Conservation (phyloP, 1,140 invertebrate species). For the Calosoma granatense region DNA sequence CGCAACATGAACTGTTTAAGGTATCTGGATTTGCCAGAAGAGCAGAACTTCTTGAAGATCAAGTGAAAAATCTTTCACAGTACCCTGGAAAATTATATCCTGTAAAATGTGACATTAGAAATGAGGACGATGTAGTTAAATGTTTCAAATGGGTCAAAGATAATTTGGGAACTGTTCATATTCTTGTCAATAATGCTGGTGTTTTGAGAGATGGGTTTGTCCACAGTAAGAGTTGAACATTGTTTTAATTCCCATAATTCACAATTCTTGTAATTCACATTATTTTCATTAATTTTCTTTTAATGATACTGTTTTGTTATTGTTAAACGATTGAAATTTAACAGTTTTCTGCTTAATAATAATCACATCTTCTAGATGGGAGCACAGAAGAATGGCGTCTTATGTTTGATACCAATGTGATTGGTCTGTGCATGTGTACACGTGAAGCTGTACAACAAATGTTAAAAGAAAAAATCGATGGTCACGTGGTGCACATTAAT, state of each 20-base stretch:
- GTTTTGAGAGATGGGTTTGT: not conserved
- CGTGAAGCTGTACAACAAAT: slow-evolving; percentile 39
- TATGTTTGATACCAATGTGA: slow-evolving; percentile 21
- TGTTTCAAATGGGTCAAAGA: slow-evolving; percentile 53
- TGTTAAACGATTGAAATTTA: no score
- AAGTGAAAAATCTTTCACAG: slow-evolving; percentile 15
- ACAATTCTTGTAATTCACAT: no score
- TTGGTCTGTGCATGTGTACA: slow-evolving; percentile 43
- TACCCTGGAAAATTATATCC: slow-evolving; percentile 36
- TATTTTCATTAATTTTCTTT: no score
- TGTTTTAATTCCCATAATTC: no score
- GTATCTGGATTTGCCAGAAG: slow-evolving; percentile 62
- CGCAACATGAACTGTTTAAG: no score
- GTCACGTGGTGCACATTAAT: slow-evolving; percentile 25
- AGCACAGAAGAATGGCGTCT: slow-evolving; percentile 19
- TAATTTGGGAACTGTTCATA: slow-evolving; percentile 50
- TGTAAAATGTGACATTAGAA: slow-evolving; percentile 51
- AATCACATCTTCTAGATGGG: slow-evolving; percentile 14
- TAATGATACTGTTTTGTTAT: no score
- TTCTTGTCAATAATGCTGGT: slow-evolving; percentile 68
- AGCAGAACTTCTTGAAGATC: slow-evolving; percentile 42
- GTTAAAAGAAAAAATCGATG: slow-evolving; percentile 19
- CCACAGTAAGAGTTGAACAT: not conserved
- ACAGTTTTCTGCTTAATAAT: no score
- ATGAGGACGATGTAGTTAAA: slow-evolving; percentile 50